These are phyloP conservation scores for Todus mexicanus DNA, from an alignment of 2,797 vertebrate species.

Conservation along the genomic window DNA sequence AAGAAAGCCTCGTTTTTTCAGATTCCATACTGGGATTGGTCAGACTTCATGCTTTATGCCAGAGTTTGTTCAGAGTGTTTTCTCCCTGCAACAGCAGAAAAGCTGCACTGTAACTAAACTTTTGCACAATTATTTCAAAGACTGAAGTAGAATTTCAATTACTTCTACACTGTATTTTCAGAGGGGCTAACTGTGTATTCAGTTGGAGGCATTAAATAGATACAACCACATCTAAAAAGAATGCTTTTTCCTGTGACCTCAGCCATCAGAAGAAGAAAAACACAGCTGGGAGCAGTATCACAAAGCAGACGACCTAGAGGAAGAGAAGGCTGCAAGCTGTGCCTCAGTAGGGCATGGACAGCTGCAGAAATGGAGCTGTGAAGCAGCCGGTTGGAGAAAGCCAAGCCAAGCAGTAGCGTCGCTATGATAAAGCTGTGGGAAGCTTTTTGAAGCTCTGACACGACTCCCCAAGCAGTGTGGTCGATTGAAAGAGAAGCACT, in stretches of 20 bases:
- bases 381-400: conserved; percentile 7
- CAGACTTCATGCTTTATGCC: not conserved
- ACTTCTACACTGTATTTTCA: not conserved
- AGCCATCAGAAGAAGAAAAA: conserved; percentile 37
- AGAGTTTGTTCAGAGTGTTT: not conserved
- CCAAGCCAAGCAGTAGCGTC: conserved; percentile 32
- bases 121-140: not conserved
- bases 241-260: conserved; percentile 42
- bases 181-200: not conserved
- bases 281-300: conserved; percentile 59
- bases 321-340: conserved; percentile 58
- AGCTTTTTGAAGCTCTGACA: conserved; percentile 45
- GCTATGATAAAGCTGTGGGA: conserved; percentile 18
- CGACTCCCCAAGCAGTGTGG: not conserved
- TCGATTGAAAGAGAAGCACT: not conserved
- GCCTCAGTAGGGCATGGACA: conserved; percentile 29
- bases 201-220: conserved; percentile 15
- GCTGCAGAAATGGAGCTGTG: conserved; percentile 40
- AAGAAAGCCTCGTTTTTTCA: not conserved
- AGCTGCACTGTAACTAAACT: not conserved
- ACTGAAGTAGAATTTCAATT: not conserved
- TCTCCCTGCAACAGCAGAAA: not conserved
- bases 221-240: not conserved
- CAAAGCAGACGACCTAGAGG: conserved; percentile 18
- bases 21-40: not conserved